Percentiles rank a stretch among this genome's conserved stretches.
These are phyloP conservation scores for Falco peregrinus DNA, from an alignment of 2,797 vertebrate genomes.

Conservation along the genomic window DNA sequence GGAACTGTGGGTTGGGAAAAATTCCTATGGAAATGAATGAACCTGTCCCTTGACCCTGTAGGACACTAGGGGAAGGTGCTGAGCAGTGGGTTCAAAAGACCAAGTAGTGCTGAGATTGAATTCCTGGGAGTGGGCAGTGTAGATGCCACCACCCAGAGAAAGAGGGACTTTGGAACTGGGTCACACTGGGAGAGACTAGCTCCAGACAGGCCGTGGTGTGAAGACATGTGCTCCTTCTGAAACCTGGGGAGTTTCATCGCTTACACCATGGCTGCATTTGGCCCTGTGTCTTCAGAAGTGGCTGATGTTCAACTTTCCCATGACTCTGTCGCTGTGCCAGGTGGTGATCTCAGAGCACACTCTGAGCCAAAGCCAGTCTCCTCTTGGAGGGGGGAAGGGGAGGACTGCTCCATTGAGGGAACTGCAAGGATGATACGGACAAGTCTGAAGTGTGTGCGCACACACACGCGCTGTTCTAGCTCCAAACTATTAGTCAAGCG, in stretches of 20 bases:
- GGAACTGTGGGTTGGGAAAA: background rate
- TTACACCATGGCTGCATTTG: constrained; percentile 47
- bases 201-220: background rate
- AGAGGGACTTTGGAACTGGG: background rate
- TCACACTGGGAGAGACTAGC: background rate
- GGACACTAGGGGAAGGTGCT: background rate
- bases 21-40: background rate
- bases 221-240: background rate
- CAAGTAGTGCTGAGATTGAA: background rate
- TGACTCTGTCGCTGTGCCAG: constrained; percentile 69
- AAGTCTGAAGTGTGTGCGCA: background rate
- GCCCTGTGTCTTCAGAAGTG: constrained; percentile 52
- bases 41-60: background rate
- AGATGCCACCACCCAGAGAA: background rate
- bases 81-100: background rate
- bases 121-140: background rate
- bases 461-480: background rate
- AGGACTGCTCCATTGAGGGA: constrained; percentile 52
- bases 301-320: constrained; percentile 68
- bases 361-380: constrained; percentile 51
- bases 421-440: constrained; percentile 28
- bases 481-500: background rate
- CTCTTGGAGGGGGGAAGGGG: background rate
- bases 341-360: constrained; percentile 54
- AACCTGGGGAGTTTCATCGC: background rate